phyloP scores from a whole-genome alignment of 2,888 invertebrate genomes.

The Eumerus sabulonum region DNA sequence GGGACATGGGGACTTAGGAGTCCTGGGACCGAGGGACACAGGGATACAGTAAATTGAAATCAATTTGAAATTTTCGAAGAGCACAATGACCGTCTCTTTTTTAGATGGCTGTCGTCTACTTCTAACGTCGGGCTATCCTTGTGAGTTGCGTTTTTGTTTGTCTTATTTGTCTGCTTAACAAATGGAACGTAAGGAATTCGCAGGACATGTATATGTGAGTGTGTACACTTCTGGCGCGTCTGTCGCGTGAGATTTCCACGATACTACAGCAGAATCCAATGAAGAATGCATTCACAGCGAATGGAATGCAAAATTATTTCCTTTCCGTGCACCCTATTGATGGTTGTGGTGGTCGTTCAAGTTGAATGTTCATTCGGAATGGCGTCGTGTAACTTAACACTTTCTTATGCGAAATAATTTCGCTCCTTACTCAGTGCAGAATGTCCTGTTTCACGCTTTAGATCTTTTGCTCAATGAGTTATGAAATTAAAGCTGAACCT shows the following conservation, averaged over 20 bases:
- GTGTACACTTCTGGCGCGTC: background rate
- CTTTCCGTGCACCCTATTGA: no score
- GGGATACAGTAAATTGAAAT: constrained; percentile 53
- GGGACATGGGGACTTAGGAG: no score
- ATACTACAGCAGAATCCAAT: no score
- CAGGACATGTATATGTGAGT: constrained; percentile 12
- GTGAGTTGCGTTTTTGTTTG: no score
- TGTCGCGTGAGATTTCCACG: no score
- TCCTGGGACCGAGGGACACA: no score
- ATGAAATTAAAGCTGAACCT: constrained; percentile 74
- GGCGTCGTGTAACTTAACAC: no score
- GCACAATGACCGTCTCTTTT: constrained; percentile 51
- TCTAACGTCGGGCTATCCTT: no score
- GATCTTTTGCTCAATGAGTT: constrained; percentile 74
- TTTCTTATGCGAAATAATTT: constrained; percentile 1
- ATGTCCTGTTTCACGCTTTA: constrained; percentile 36
- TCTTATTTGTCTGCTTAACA: constrained; percentile 11
- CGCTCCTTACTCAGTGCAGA: background rate
- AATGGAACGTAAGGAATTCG: background rate
- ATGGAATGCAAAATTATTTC: no score
- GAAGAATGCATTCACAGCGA: no score
- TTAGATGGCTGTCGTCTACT: constrained; percentile 5
- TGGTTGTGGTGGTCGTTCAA: no score
- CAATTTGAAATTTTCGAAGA: constrained; percentile 51
- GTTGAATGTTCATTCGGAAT: no score